Evolutionary conservation across 1,140 invertebrate species (phyloP), one percentile per base, ranked within the genome.

Genomic region (Hormaphis cornu): DNA sequence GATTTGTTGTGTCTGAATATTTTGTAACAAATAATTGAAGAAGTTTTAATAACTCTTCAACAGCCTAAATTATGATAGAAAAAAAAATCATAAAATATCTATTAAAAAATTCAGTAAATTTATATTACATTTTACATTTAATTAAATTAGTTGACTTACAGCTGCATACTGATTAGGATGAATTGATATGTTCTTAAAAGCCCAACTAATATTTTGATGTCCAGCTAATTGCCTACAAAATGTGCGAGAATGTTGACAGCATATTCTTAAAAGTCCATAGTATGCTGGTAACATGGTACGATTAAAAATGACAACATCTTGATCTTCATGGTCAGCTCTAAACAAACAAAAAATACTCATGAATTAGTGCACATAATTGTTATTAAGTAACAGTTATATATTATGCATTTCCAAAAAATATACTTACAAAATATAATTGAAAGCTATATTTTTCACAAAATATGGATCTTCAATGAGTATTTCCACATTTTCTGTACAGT

Each of bases 141-240:
- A 6, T 44, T 26, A 28, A 44, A 44, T 10, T 6, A 18, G 54
- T 20, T 40, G 42, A 78, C 80, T 81, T 78, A 88, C 87, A 22
- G 85, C 85, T 42, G 89, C 86, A 80, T 97, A 97, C 74, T 96
- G 91, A 26, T 90, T 91, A 18, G 91, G 90, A 81, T 94, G 92
- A 16, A 91, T 91, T 20, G 91, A 93, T 63, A 97, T 95, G 77
- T 96, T 95, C 75, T 95, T 91, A 78, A 95, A 96, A 53, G 93
- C 93, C 93, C 93, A 97, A 76, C 93, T 90, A 44, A 96, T 86
- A 80, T 97, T 96, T 80, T 95, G 93, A 82, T 97, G 93, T 72
- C 86, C 86, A 1, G 91, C 90, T 26, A 96, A 80, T 75, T 91
- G 86, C 69, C 91, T 83, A 24, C 91, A 91, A 77, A 96, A 93